Percentiles rank a stretch among this genome's conserved stretches.
These are phyloP conservation scores for Trisateles emortualis DNA, from an alignment of 2,888 invertebrate genomes.

Conservation along the genomic window DNA sequence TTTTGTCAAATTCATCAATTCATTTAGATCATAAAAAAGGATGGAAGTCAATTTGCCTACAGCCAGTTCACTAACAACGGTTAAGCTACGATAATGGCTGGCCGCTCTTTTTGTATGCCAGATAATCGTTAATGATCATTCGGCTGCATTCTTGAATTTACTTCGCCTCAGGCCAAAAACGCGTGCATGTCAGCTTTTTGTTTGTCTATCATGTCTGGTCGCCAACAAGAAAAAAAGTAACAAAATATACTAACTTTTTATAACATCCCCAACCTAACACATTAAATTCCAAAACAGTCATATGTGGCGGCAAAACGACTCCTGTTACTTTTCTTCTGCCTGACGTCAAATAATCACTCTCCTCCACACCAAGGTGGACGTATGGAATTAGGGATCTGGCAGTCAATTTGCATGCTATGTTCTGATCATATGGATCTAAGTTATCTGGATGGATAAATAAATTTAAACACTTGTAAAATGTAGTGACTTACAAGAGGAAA, in stretches of 20 bases:
- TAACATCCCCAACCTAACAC: constrained; percentile 88
- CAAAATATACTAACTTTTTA: constrained; percentile 70
- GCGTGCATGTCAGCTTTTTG: no score
- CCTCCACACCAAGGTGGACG: constrained; percentile 90
- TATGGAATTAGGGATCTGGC: constrained; percentile 89
- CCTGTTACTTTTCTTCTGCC: constrained; percentile 73
- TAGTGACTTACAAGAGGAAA: background rate
- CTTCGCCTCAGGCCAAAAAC: no score
- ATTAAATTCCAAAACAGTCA: constrained; percentile 88
- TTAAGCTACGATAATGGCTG: no score
- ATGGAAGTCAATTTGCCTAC: no score
- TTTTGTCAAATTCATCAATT: no score
- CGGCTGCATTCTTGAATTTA: no score
- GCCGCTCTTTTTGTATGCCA: no score
- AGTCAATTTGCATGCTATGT: constrained; percentile 81
- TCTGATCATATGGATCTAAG: constrained; percentile 84
- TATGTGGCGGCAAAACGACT: constrained; percentile 75
- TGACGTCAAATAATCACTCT: constrained; percentile 88
- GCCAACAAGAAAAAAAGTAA: no score
- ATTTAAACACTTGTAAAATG: background rate
- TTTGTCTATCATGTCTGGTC: no score
- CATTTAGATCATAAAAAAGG: no score
- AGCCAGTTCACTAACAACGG: no score
- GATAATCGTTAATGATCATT: no score
- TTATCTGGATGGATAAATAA: constrained; percentile 57